Evolutionary conservation across 2,113 vertebrate species (phyloP).

Genomic region (Macrotus californicus): DNA sequence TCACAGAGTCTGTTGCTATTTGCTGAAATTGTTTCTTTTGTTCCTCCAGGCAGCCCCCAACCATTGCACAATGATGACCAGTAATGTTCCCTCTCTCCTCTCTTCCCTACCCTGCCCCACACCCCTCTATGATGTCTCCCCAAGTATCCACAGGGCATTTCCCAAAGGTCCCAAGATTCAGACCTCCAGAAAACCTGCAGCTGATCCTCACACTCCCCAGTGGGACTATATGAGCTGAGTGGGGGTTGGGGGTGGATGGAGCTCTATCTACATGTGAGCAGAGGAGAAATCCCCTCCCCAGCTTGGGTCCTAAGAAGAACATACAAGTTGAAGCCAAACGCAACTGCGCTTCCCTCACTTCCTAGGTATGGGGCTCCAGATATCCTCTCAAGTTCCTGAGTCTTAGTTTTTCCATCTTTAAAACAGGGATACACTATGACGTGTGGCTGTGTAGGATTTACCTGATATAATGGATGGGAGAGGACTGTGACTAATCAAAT

Average conservation of each 20-base stretch:
- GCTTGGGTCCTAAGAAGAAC: neutral
- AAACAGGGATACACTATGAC: neutral
- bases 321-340: neutral
- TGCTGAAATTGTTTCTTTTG: neutral
- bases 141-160: neutral
- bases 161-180: neutral
- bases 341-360: neutral
- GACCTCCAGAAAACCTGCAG: neutral
- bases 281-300: neutral
- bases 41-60: neutral
- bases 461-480: too few relatives aligned
- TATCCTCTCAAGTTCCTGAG: neutral
- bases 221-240: too few relatives aligned
- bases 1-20: neutral
- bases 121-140: neutral
- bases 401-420: neutral
- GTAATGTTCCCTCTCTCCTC: neutral
- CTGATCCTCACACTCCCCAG: neutral
- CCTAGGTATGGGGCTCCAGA: neutral
- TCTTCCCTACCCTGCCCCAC: neutral
- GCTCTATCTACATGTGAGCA: neutral
- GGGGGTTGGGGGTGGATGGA: too few relatives aligned
- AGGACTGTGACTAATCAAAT: neutral
- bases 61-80: neutral
- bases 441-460: neutral